A percentile compares a stretch with the other conserved stretches of the same genome.
Conservation (phyloP, 2,888 invertebrate species). For the Nomada fabriciana region DNA sequence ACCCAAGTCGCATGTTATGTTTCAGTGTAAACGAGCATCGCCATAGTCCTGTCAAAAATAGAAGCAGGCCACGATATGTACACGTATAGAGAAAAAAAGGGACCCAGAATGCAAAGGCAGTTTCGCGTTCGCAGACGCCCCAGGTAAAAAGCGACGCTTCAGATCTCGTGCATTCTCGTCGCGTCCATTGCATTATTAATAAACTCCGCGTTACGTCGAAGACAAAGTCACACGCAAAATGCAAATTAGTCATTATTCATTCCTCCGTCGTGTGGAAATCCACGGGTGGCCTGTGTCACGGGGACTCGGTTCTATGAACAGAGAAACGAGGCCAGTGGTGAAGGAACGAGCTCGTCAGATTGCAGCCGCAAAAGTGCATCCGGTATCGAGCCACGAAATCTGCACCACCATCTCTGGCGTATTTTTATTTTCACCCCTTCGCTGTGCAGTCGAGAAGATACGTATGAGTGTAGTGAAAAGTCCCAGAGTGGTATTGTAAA, state of each 20-base stretch:
- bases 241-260: slow-evolving; percentile 78
- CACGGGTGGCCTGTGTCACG: slow-evolving; percentile 38
- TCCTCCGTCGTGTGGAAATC: slow-evolving; percentile 67
- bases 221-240: slow-evolving; percentile 81
- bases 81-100: background rate
- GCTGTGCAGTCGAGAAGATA: too few relatives aligned
- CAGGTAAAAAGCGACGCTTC: background rate
- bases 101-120: background rate
- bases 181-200: slow-evolving; percentile 80
- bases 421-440: too few relatives aligned
- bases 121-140: background rate
- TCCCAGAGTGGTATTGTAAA: too few relatives aligned
- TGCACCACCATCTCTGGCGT: too few relatives aligned
- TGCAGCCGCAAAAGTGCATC: slow-evolving; percentile 27
- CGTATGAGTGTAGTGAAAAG: too few relatives aligned
- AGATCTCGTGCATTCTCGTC: slow-evolving; percentile 24
- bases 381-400: slow-evolving; percentile 15
- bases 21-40: background rate
- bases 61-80: background rate
- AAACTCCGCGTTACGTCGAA: slow-evolving; percentile 74
- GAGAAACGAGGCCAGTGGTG: slow-evolving; percentile 35
- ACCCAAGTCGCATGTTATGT: background rate
- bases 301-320: slow-evolving; percentile 27
- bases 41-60: background rate
- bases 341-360: slow-evolving; percentile 23